A percentile compares a stretch with the other conserved stretches of the same genome.
These are phyloP conservation scores for Fragum fragum DNA, from an alignment of 2,888 invertebrate genomes.

Conservation along the genomic window DNA sequence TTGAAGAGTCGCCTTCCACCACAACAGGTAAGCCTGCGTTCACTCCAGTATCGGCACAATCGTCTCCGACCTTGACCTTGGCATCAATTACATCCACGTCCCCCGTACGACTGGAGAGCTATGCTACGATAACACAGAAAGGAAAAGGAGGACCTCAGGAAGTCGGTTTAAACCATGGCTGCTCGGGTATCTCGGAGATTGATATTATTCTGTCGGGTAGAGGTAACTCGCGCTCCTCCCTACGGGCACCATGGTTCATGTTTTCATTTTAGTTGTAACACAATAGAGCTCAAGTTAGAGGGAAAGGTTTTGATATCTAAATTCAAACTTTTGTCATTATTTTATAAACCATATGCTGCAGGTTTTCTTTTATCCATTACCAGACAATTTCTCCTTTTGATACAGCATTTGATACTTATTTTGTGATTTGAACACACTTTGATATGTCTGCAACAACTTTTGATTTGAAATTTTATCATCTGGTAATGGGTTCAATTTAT, in stretches of 20 bases:
- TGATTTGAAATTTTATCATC: too few species aligned
- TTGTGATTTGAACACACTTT: too few species aligned
- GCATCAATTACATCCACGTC: conserved; percentile 36
- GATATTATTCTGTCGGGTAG: conserved; percentile 75
- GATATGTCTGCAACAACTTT: too few species aligned
- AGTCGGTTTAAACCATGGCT: conserved; percentile 64
- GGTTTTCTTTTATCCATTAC: too few species aligned
- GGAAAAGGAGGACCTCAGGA: conserved; percentile 79
- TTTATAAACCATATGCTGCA: too few species aligned
- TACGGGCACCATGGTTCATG: conserved; percentile 21
- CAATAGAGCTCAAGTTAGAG: too few species aligned
- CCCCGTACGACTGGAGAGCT: conserved; percentile 74
- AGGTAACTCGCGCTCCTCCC: conserved; percentile 68
- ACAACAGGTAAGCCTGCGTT: conserved; percentile 80
- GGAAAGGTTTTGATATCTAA: too few species aligned
- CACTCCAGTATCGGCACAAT: conserved; percentile 52
- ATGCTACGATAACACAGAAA: conserved; percentile 78
- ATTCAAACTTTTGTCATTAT: too few species aligned
- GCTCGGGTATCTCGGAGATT: conserved; percentile 63
- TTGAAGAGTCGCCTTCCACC: conserved; percentile 61
- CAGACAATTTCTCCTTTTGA: too few species aligned
- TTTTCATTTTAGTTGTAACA: too few species aligned
- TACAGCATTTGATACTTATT: too few species aligned
- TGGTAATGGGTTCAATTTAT: too few species aligned
- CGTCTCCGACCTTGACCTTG: conserved; percentile 25